Evolutionary conservation across 2,888 invertebrate species (phyloP).

Genomic region (Hyposoter dolosus): DNA sequence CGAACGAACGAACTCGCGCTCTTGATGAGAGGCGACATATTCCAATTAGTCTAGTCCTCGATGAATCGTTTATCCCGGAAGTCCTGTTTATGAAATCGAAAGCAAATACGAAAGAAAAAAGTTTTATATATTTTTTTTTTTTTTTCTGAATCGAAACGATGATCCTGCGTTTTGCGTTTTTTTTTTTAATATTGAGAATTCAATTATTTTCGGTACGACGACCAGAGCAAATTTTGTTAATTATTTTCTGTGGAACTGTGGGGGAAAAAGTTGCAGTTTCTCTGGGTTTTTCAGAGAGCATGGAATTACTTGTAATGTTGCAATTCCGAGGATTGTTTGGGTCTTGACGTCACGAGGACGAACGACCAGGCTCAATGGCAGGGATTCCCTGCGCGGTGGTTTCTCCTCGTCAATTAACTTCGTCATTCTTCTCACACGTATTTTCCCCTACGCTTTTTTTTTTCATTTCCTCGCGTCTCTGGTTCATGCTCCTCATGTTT

Average conservation of each 20-base stretch:
- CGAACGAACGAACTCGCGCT: slow-evolving; percentile 10
- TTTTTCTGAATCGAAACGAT: too few relatives aligned
- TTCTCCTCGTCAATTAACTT: slow-evolving; percentile 43
- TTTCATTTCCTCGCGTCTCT: slow-evolving; percentile 5
- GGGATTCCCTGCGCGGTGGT: slow-evolving; percentile 31
- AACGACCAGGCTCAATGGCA: background rate
- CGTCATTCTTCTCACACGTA: slow-evolving; percentile 48
- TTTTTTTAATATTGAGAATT: too few relatives aligned
- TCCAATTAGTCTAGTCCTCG: slow-evolving; percentile 13
- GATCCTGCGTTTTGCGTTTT: too few relatives aligned
- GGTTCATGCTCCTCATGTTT: background rate
- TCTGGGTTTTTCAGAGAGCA: slow-evolving; percentile 29
- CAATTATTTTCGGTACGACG: background rate
- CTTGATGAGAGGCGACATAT: slow-evolving; percentile 24
- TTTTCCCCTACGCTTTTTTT: slow-evolving; percentile 17
- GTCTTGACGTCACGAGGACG: slow-evolving; percentile 49
- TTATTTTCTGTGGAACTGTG: background rate
- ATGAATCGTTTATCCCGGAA: background rate
- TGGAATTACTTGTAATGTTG: background rate
- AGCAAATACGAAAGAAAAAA: too few relatives aligned
- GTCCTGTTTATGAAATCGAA: background rate
- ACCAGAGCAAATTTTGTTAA: background rate
- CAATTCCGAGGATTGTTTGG: background rate
- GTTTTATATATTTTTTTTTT: too few relatives aligned
- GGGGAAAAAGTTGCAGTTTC: background rate